Base-by-base conservation (phyloP, 2,888 invertebrate genomes). In the Formica aserva region DNA sequence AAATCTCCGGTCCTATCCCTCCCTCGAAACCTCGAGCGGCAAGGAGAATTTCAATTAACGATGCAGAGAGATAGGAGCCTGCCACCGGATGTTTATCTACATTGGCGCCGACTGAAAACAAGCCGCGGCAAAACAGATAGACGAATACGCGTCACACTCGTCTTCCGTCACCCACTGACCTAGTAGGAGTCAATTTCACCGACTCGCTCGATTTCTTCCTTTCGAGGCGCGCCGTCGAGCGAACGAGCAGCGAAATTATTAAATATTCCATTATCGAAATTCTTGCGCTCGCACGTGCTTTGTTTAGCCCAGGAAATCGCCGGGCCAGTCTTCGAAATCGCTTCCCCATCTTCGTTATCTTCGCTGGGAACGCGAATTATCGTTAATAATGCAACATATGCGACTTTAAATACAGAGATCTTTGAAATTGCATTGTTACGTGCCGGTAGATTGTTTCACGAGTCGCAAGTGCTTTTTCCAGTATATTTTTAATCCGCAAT, bases 121-220 rank as follows among this genome's bases (percentile, higher is more conserved):
- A 77, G 60, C 26, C 66, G 3, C 15, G n/a, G n/a, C 48, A 66
- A 83, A 52, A 32, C 32, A 57, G 48, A 66, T 82, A 74, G 69
- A 67, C 67, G 63, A 78, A 76, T 71, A 81, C 41, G 63, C 60
- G 38, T 67, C 69, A 75, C 62, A 75, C 71, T 84, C 87, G 86
- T 67, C 85, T 89, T 89, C 86, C 84, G 87, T 93, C 91, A 90
- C 93, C 92, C 90, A 92, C 92, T 93, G 91, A 93, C 93, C 93
- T 89, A 93, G 89, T 91, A 91, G 87, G 62, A 89, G 81, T 91
- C 87, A 93, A 92, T 93, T 93, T 93, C 92, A 92, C 92, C 86
- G 71, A 74, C 69, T 87, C 87, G 5, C n/a, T 13, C 82, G 71
- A 63, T 89, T 85, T 82, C 81, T 76, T 85, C 83, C 22, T 41